Conservation (phyloP, 2,797 vertebrate genomes). For the Microctenopoma lineatum region DNA sequence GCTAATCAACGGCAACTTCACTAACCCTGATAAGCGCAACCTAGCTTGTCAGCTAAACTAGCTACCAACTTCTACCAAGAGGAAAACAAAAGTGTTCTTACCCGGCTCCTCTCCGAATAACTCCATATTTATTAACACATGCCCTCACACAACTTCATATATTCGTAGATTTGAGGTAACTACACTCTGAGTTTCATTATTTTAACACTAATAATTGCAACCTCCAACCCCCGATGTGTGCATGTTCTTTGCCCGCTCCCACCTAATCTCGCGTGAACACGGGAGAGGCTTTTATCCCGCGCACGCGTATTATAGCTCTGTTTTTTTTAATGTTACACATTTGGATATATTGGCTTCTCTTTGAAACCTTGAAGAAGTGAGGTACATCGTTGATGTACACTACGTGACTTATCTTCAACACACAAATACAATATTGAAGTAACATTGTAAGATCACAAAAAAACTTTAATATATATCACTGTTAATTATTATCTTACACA, state of each 20-base stretch:
- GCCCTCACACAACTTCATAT: not conserved
- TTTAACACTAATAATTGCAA: not conserved
- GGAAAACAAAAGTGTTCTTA: constrained; percentile 24
- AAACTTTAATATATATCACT: constrained; percentile 37
- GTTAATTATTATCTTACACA: constrained; percentile 18
- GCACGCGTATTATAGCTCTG: constrained; percentile 34
- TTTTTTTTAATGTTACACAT: not conserved
- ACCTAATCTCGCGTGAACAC: not conserved
- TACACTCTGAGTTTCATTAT: not conserved
- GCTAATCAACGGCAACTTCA: not conserved
- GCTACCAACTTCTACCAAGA: constrained; percentile 13
- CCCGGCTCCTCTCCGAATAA: constrained; percentile 53
- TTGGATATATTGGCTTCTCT: not conserved
- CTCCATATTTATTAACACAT: constrained; percentile 44
- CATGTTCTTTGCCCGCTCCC: constrained; percentile 7
- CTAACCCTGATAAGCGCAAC: not conserved
- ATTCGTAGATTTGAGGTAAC: not conserved
- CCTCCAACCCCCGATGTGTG: not conserved
- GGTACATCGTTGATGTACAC: not conserved
- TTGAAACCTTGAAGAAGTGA: not conserved
- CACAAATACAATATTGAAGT: not conserved
- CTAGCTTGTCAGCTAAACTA: constrained; percentile 27
- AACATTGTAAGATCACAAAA: constrained; percentile 7
- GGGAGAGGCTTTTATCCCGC: not conserved
- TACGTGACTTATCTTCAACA: not conserved